These are phyloP conservation scores for Sander vitreus DNA, from an alignment of 2,113 vertebrate genomes.

Conservation along the genomic window DNA sequence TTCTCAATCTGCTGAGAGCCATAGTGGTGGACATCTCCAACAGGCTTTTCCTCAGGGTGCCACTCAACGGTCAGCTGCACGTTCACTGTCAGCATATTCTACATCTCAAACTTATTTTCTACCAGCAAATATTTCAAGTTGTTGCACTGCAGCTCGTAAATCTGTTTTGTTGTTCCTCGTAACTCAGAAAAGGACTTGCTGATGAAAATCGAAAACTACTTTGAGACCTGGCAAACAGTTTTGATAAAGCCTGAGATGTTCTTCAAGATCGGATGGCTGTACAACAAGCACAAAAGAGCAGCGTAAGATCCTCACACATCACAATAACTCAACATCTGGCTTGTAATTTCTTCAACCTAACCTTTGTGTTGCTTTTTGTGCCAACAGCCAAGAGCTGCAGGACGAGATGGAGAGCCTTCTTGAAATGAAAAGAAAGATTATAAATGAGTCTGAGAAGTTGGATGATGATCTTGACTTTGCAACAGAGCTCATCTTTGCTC, in stretches of 20 bases:
- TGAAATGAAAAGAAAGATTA: conserved; percentile 87
- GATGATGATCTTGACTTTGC: conserved; percentile 93
- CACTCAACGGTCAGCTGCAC: conserved; percentile 88
- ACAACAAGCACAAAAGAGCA: conserved; percentile 89
- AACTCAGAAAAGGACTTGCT: conserved; percentile 89
- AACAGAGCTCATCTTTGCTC: conserved; percentile 94
- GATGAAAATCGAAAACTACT: conserved; percentile 93
- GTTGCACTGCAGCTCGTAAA: background rate
- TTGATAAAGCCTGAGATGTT: conserved; percentile 94
- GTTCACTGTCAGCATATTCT: background rate
- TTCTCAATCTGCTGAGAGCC: conserved; percentile 89
- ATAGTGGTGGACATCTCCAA: conserved; percentile 94
- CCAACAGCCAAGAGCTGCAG: conserved; percentile 90
- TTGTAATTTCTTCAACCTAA: background rate
- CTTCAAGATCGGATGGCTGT: conserved; percentile 93
- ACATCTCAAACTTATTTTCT: background rate
- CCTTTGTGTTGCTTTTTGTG: conserved; percentile 31
- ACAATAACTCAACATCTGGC: background rate
- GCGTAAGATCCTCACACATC: conserved; percentile 84
- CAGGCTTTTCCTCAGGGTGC: conserved; percentile 90
- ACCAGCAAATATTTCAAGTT: background rate
- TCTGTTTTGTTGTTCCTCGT: conserved; percentile 17
- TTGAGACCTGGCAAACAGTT: conserved; percentile 95
- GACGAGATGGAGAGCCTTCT: conserved; percentile 88
- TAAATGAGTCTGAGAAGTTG: conserved; percentile 89